Base-by-base conservation (phyloP, 92 coral and sea anemone species). In the Plumapathes pennacea region DNA sequence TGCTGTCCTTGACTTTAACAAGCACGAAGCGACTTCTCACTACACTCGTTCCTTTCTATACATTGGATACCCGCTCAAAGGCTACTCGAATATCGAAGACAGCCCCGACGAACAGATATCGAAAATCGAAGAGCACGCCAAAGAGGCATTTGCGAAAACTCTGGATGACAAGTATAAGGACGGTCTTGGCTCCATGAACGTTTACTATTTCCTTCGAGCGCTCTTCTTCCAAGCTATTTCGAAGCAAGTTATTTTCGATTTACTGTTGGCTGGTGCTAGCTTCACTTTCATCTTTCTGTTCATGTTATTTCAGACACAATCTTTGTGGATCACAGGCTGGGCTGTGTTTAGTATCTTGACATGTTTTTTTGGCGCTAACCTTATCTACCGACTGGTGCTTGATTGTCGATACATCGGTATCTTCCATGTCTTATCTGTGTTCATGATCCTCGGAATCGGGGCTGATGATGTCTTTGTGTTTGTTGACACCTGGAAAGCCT, bases 401-500 rank as follows among this genome's bases (percentile, higher is more conserved):
- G 97, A 90, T 58, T 90, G 92, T 51, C 95, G 97, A 9, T 90
- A 90, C 45, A 85, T 90, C 38, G 97, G 97, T 10, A 86, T 86
- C 45, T 90, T 90, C 51, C 97, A 90, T 44, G 97, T 90, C 0
- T 74, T 90, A 7, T 90, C 97, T n/a, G 97, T 90, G 69, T 90
- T 90, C 55, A 90, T 90, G 30, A 81, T 90, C 40, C 83, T 90
- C 8, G 95, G 97, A 1, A 90, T 90, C 51, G 97, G 97, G 2
- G 97, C 97, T 22, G 97, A 90, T 43, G 97, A 90, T 77, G 97
- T 90, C 4, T 90, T 90, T 65, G 95, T 90, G 27, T 90, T 90
- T 62, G 67, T 90, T 38, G 97, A 90, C 80, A 71, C 95, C 14
- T 90, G 97, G 97, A 77, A 81, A 49, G 71, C 74, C n/a, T 76